Evolutionary conservation across 2,113 vertebrate genomes (phyloP), one percentile per base, ranked within the genome.

Genomic region (Emydocephalus ijimae): DNA sequence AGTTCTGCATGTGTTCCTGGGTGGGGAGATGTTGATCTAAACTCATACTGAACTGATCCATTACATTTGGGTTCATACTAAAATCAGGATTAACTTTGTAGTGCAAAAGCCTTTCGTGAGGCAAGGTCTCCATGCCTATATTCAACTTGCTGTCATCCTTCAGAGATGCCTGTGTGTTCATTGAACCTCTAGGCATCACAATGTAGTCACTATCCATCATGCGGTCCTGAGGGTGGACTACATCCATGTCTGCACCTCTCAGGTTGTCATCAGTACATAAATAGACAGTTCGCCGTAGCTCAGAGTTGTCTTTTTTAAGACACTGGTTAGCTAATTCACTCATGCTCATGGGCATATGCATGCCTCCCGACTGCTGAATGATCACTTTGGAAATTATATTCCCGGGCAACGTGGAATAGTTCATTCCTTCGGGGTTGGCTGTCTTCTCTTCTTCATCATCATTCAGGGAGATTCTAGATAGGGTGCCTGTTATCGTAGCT

Each of bases 121-220:
- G 97, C 97, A 99, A 97, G 1, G 98, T 98, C 96, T 99, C 99
- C 98, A 99, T 98, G 96, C 98, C 98, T 97, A 99, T 98, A 97
- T 98, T 99, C 97, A 99, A 98, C 98, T 99, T 99, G 96, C 97
- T 98, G 81, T 99, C 99, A 48, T 99, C 99, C 96, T 99, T 99
- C 97, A 99, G 96, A 1, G 99, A 98, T 43, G 98, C 98, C 94
- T 99, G 98, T 86, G 98, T 88, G 92, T 98, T 99, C 89, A 98
- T 98, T 43, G 98, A 98, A 93, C 98, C 98, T 93, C 98, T 97
- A 45, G 99, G 99, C 99, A 99, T 98, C 88, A 99, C 99, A 10
- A 99, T 99, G 94, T 99, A 99, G 98, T 99, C 99, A 11, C 99
- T 99, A 95, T 99, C 99, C 98, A 99, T 98, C 98, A 99, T 99